These are phyloP conservation scores for Acipenser oxyrinchus DNA, from an alignment of 2,797 vertebrate genomes.

Conservation along the genomic window DNA sequence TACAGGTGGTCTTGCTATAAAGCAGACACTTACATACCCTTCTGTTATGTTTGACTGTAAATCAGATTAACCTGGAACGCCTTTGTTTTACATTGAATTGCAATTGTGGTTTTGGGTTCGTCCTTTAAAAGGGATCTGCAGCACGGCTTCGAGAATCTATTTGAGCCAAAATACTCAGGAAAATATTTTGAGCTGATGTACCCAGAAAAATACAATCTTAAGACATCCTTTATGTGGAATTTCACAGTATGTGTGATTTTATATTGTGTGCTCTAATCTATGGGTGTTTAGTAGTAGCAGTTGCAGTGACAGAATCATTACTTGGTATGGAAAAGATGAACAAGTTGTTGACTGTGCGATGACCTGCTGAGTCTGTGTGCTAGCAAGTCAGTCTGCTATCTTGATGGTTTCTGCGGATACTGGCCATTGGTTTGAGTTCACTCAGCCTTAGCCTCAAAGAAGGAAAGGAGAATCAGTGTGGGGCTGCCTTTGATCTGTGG, in stretches of 20 bases:
- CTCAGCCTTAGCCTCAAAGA: conserved; percentile 10
- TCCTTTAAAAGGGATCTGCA: conserved; percentile 37
- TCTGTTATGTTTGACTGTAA: conserved; percentile 64
- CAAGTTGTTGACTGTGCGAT: conserved; percentile 36
- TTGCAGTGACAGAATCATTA: background rate
- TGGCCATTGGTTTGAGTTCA: conserved; percentile 5
- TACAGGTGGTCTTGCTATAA: conserved; percentile 69
- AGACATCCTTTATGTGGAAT: too few relatives aligned
- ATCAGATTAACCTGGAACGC: conserved; percentile 65
- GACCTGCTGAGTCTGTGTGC: conserved; percentile 23
- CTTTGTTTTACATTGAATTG: conserved; percentile 55
- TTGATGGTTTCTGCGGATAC: conserved; percentile 20
- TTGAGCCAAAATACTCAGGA: conserved; percentile 21
- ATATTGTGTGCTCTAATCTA: too few relatives aligned
- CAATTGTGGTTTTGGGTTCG: conserved; percentile 53
- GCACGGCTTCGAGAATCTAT: conserved; percentile 20
- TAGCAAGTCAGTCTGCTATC: conserved; percentile 16
- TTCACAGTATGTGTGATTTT: too few relatives aligned
- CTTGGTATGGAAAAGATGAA: conserved; percentile 32
- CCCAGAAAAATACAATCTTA: background rate
- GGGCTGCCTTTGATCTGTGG: conserved; percentile 43
- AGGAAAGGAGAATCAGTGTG: conserved; percentile 26
- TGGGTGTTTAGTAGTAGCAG: too few relatives aligned
- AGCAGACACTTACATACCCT: conserved; percentile 57
- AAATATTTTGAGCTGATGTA: background rate